These are phyloP conservation scores for Leptopilina drosophilae DNA, from an alignment of 2,888 invertebrate species.

Conservation along the genomic window DNA sequence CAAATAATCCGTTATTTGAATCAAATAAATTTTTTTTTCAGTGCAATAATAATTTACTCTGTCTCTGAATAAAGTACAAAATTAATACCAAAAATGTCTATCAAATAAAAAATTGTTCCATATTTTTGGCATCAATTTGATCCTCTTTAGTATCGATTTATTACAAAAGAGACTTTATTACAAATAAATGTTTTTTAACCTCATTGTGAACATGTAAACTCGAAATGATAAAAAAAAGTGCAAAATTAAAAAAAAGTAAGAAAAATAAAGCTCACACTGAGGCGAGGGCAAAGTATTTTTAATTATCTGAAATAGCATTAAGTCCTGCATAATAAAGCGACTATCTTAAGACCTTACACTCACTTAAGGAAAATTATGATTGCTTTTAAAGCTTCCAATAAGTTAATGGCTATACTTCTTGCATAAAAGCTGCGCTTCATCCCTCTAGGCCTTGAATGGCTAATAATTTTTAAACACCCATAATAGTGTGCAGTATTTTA, in stretches of 20 bases:
- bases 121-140: not conserved
- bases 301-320: not conserved
- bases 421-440: slow-evolving; percentile 6
- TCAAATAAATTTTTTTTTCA: too few species aligned
- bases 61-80: too few species aligned
- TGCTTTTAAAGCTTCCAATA: slow-evolving; percentile 4
- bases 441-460: slow-evolving; percentile 5
- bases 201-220: too few species aligned
- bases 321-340: not conserved
- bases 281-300: not conserved
- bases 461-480: not conserved
- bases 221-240: too few species aligned
- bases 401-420: slow-evolving; percentile 5
- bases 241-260: too few species aligned
- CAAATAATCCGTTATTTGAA: too few species aligned
- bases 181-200: too few species aligned
- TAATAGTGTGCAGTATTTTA: slow-evolving; percentile 3
- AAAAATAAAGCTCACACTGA: too few species aligned
- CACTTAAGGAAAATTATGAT: slow-evolving; percentile 3
- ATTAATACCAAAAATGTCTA: too few species aligned
- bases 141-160: not conserved
- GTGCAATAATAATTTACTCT: too few species aligned
- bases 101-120: too few species aligned
- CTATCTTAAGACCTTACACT: slow-evolving; percentile 9
- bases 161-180: not conserved